Conservation (phyloP, 2,888 invertebrate species). For the Hermaeophaga mercurialis region DNA sequence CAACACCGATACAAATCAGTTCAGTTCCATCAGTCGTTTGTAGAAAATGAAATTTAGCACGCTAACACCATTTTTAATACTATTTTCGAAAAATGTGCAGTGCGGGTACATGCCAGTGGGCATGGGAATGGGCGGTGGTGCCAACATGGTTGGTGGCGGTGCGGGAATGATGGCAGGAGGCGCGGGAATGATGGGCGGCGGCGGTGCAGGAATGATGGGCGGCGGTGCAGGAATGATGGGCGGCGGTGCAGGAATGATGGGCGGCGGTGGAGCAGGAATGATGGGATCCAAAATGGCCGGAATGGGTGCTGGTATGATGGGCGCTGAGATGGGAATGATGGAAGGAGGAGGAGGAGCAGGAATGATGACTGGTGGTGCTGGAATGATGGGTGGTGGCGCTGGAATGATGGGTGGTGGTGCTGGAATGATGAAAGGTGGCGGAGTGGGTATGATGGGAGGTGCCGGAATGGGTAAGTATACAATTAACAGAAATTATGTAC, state of each 20-base stretch:
- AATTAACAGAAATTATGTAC: too few species aligned
- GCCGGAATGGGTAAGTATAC: conserved; percentile 41
- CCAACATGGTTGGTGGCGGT: conserved; percentile 8
- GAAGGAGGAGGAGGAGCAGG: conserved; percentile 9
- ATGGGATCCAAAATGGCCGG: conserved; percentile 22
- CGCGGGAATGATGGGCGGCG: conserved; percentile 13
- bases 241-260: conserved; percentile 53
- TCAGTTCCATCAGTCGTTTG: not conserved
- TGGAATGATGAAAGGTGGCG: conserved; percentile 10
- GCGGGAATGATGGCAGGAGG: conserved; percentile 23
- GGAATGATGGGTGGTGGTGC: conserved; percentile 48
- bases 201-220: not conserved
- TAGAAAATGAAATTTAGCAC: conserved; percentile 6
- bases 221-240: conserved; percentile 39
- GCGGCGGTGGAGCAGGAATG: conserved; percentile 20
- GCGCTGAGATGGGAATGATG: conserved; percentile 46
- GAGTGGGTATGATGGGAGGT: conserved; percentile 46
- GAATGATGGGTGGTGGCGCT: conserved; percentile 49
- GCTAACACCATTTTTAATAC: not conserved
- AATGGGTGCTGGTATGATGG: conserved; percentile 43
- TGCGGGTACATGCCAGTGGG: conserved; percentile 13
- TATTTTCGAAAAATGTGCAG: conserved; percentile 7
- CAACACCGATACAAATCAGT: conserved; percentile 2
- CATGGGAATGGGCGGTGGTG: conserved; percentile 15
- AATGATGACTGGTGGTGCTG: not conserved